A percentile compares a stretch with the other conserved stretches of the same genome.
These are phyloP conservation scores for Apodemia mormo DNA, from an alignment of 2,888 invertebrate genomes.

Conservation along the genomic window DNA sequence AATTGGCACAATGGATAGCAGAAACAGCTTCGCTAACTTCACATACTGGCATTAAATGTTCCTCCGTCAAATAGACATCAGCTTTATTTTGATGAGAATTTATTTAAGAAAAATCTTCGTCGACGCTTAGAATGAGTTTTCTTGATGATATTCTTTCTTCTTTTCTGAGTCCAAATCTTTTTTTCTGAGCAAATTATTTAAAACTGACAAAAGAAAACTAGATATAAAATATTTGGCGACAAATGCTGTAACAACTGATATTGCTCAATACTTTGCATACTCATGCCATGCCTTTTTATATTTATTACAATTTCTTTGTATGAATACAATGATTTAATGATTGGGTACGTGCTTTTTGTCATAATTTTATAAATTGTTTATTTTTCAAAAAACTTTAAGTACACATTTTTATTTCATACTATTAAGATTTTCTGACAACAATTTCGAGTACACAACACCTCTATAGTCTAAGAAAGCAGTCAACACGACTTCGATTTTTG, in stretches of 20 bases:
- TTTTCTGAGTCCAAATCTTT: slow-evolving; percentile 48
- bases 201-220: slow-evolving; percentile 62
- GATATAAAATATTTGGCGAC: slow-evolving; percentile 69
- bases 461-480: too few species aligned
- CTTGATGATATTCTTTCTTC: slow-evolving; percentile 79
- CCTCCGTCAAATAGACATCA: slow-evolving; percentile 77
- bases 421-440: too few species aligned
- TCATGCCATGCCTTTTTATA: slow-evolving; percentile 61
- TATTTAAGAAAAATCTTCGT: slow-evolving; percentile 79
- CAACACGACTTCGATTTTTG: too few species aligned
- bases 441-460: too few species aligned
- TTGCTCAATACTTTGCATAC: slow-evolving; percentile 66
- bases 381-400: too few species aligned
- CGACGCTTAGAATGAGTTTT: slow-evolving; percentile 78
- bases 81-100: slow-evolving; percentile 58
- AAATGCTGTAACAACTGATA: slow-evolving; percentile 65
- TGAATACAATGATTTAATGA: neutral
- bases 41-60: slow-evolving; percentile 88
- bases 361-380: too few species aligned
- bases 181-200: slow-evolving; percentile 59
- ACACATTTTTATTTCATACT: too few species aligned
- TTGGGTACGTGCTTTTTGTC: too few species aligned
- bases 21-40: slow-evolving; percentile 94
- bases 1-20: slow-evolving; percentile 93
- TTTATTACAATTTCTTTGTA: slow-evolving; percentile 55